phyloP scores from a whole-genome alignment of 37 sponge, comb jelly and placozoan species.

The Oscarella lobularis region DNA sequence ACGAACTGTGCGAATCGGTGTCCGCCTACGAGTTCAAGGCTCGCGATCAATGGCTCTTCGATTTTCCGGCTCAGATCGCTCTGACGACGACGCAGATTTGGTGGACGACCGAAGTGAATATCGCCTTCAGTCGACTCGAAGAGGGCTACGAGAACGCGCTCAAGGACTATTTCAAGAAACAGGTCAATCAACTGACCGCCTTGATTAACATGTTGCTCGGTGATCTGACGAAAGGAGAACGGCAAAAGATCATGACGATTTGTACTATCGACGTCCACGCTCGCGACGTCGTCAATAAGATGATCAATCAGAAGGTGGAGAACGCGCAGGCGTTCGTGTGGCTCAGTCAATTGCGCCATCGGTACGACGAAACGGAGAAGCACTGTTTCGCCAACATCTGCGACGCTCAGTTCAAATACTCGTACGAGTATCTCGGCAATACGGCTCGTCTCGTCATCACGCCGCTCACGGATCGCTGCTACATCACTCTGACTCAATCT shows the following conservation, averaged over 20 bases:
- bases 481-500: constrained; percentile 94
- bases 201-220: constrained; percentile 71
- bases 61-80: constrained; percentile 92
- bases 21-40: constrained; percentile 91
- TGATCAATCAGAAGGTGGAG: constrained; percentile 66
- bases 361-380: constrained; percentile 79
- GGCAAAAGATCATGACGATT: constrained; percentile 71
- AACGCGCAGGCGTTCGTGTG: constrained; percentile 82
- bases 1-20: constrained; percentile 81
- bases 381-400: constrained; percentile 78
- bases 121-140: constrained; percentile 58
- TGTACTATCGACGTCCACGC: constrained; percentile 91
- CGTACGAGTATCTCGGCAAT: constrained; percentile 96
- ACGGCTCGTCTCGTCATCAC: constrained; percentile 94
- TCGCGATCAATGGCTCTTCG: constrained; percentile 92
- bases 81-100: constrained; percentile 83
- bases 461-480: constrained; percentile 95
- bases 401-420: constrained; percentile 84
- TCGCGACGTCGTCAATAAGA: constrained; percentile 76
- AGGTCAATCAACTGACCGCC: constrained; percentile 72
- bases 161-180: constrained; percentile 60
- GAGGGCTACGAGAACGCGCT: constrained; percentile 61
- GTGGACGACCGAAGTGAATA: constrained; percentile 86
- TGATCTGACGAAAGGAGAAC: constrained; percentile 62
- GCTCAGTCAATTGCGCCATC: constrained; percentile 91